Conservation (phyloP, 2,113 vertebrate species). For the Calyptommatus sinebrachiatus region DNA sequence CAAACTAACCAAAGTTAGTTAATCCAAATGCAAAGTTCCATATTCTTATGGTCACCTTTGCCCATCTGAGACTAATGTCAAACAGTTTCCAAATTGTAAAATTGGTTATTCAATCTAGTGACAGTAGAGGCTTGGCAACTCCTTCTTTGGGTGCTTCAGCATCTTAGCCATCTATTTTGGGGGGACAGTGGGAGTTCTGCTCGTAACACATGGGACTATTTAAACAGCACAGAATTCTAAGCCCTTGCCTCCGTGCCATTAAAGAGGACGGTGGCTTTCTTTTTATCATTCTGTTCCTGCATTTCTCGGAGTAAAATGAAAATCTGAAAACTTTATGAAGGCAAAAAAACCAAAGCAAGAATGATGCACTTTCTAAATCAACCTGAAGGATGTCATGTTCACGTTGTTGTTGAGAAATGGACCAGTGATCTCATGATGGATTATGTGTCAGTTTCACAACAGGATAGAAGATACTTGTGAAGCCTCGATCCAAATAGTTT, state of each 20-base stretch:
- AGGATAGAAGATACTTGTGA: conserved; percentile 19
- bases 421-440: conserved; percentile 21
- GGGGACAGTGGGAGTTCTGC: too few species aligned
- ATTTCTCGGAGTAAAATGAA: not conserved
- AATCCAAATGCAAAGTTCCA: too few species aligned
- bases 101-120: too few species aligned
- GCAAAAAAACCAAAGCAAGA: not conserved
- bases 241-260: not conserved
- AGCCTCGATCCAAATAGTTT: not conserved
- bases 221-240: not conserved
- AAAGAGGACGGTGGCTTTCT: not conserved
- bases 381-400: conserved; percentile 27
- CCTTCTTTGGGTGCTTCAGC: too few species aligned
- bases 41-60: too few species aligned
- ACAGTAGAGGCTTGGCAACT: too few species aligned
- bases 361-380: conserved; percentile 12
- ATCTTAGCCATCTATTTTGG: too few species aligned
- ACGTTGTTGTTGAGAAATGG: not conserved
- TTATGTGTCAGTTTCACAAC: conserved; percentile 18
- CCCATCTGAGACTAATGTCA: too few species aligned
- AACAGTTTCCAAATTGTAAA: too few species aligned
- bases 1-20: too few species aligned
- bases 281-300: not conserved
- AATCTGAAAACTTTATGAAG: conserved; percentile 1
- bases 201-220: not conserved